Evolutionary conservation across 2,113 vertebrate species (phyloP).

Genomic region (Heterotis niloticus): DNA sequence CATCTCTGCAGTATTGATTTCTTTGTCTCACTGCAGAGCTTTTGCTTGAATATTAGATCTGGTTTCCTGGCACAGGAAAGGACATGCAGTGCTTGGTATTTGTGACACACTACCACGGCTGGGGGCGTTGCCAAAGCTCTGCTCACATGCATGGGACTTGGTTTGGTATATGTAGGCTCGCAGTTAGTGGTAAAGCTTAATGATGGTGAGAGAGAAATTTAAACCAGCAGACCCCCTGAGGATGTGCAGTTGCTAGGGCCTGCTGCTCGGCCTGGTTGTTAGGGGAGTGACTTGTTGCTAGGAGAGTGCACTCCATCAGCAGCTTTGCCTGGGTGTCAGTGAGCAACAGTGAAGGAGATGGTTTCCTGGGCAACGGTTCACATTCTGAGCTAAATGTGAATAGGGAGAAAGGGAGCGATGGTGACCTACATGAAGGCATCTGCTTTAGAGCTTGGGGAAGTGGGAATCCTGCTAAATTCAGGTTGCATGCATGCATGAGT

Average conservation of each 20-base stretch:
- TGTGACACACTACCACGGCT: no score
- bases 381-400: constrained; percentile 52
- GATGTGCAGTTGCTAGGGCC: constrained; percentile 69
- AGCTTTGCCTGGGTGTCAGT: constrained; percentile 53
- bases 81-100: not conserved
- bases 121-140: no score
- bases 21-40: no score
- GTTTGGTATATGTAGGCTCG: no score
- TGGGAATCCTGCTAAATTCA: not conserved
- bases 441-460: not conserved
- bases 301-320: constrained; percentile 54
- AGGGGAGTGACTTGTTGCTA: constrained; percentile 55
- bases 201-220: constrained; percentile 54
- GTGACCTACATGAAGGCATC: constrained; percentile 5
- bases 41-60: no score
- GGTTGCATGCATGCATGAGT: not conserved
- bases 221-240: constrained; percentile 68
- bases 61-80: constrained; percentile 15
- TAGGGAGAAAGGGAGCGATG: constrained; percentile 16
- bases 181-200: constrained; percentile 32
- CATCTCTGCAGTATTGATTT: no score
- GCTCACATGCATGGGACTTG: no score
- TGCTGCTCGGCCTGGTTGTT: not conserved
- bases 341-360: constrained; percentile 47
- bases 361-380: constrained; percentile 66